Evolutionary conservation across 2,888 invertebrate species (phyloP), one percentile per base, ranked within the genome.

Genomic region (Crepidodera aurea): DNA sequence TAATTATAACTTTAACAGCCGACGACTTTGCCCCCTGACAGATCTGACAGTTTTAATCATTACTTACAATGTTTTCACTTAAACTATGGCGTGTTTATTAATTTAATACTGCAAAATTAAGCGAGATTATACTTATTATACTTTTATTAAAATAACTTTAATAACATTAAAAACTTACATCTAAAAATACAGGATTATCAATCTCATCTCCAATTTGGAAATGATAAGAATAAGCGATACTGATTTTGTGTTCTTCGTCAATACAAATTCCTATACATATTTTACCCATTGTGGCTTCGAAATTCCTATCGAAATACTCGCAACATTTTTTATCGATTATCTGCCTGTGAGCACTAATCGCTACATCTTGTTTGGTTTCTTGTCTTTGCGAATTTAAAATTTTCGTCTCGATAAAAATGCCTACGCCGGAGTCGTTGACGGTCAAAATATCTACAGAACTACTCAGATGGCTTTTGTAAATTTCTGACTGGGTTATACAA

Each of bases 241-340:
- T 37, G 12, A 57, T 39, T 25, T 25, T 39, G 8, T 18, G 13
- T 12, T 48, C 19, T 5, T 39, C 18, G 13, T 39, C 22, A 10
- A 57, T n/a, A 10, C 57, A 57, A n/a, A 57, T 57, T 37, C 57
- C 57, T 5, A 57, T 50, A 18, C 48, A 50, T 39, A 57, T 50
- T 37, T 57, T 57, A 13, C 57, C 57, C 57, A 57, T 57, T 1
- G 57, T 57, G 13, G 57, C 57, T 27, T 57, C 57, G n/a, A 57
- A 57, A 12, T 57, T 57, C n/a, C 48, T 48, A 15, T 57, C 57
- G 12, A 57, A 57, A 50, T 57, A 57, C 46, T 57, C 57, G 39
- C 57, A 57, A 18, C 57, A 57, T 25, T 57, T 57, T 57, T 57
- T 57, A 16, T 57, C 48, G n/a, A 57, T 15, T 18, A 57, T 50